Percentiles rank a stretch among this genome's conserved stretches.
These are phyloP conservation scores for Orbicella faveolata DNA, from an alignment of 64 coral and sea anemone genomes.

Conservation along the genomic window DNA sequence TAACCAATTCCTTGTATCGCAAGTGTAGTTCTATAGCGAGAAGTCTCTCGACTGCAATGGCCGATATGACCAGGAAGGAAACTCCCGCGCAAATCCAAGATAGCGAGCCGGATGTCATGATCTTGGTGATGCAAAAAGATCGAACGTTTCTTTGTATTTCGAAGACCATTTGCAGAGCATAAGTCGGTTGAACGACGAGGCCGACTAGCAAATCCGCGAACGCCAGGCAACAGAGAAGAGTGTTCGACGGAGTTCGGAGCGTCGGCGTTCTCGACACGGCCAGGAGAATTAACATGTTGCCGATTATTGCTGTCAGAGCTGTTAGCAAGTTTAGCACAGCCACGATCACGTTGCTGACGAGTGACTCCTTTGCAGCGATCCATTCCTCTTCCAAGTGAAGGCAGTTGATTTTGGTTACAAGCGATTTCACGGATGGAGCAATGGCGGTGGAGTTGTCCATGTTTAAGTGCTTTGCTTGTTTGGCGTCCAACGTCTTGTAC, in stretches of 20 bases:
- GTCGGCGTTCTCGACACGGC: conserved; percentile 47
- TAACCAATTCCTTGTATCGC: conserved; percentile 33
- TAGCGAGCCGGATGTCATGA: conserved; percentile 34
- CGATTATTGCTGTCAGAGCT: neutral
- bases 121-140: conserved; percentile 37
- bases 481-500: too few species aligned
- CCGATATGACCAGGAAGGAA: conserved; percentile 40
- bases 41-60: conserved; percentile 62
- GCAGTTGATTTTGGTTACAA: neutral
- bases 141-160: conserved; percentile 42
- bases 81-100: conserved; percentile 62
- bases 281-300: conserved; percentile 42
- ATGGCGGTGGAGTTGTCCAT: neutral
- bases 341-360: conserved; percentile 37
- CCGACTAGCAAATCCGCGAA: conserved; percentile 62
- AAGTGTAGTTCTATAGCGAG: conserved; percentile 54
- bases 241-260: conserved; percentile 60
- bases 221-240: conserved; percentile 66
- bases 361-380: neutral
- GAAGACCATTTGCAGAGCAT: conserved; percentile 44
- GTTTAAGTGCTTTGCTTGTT: too few species aligned
- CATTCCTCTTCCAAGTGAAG: conserved; percentile 21
- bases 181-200: conserved; percentile 36
- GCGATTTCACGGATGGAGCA: neutral
- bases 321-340: conserved; percentile 28